These are phyloP conservation scores for Protobothrops flavoviridis DNA, from an alignment of 2,113 vertebrate genomes.

Conservation along the genomic window DNA sequence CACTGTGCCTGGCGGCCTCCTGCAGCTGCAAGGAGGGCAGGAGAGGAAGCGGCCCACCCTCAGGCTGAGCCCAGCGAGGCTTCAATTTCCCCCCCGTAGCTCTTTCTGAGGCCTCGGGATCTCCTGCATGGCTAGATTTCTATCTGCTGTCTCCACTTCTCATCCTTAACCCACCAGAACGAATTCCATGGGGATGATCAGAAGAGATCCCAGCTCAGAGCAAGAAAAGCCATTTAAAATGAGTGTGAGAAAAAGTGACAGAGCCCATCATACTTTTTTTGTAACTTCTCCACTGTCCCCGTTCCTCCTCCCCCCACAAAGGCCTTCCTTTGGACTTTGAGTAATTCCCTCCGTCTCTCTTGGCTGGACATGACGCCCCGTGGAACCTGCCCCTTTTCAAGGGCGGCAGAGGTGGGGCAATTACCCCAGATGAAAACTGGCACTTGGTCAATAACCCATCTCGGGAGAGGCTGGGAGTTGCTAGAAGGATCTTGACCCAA, in stretches of 20 bases:
- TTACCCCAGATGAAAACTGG: neutral
- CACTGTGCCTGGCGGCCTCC: neutral
- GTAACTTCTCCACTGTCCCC: neutral
- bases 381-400: neutral
- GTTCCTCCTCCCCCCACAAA: no score
- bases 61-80: neutral
- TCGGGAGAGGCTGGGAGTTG: neutral
- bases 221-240: neutral
- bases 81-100: neutral
- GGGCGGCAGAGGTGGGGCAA: neutral
- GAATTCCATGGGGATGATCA: neutral
- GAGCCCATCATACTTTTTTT: neutral
- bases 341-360: neutral
- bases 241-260: neutral
- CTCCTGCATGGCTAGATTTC: neutral
- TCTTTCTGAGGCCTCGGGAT: neutral
- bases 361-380: neutral
- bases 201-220: neutral
- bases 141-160: neutral
- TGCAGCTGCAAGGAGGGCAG: neutral
- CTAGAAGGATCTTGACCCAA: neutral
- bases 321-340: neutral
- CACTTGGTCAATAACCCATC: neutral
- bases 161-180: neutral
- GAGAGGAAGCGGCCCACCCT: neutral